Evolutionary conservation across 2,888 invertebrate genomes (phyloP), one percentile per base, ranked within the genome.

Genomic region (Drosophila mayaguana): DNA sequence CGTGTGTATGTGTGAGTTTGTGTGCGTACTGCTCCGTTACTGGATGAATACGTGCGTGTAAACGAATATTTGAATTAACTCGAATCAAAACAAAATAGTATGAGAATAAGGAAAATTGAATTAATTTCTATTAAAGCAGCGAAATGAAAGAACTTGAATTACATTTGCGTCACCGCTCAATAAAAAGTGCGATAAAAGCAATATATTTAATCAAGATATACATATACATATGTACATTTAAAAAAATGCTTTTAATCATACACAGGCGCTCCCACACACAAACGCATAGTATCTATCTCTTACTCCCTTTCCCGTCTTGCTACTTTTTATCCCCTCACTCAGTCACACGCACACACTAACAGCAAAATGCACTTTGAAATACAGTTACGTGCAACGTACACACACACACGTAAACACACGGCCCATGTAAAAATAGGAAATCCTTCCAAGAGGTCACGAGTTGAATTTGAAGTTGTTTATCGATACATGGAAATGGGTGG

Each of bases 381-480:
- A 85, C 80, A 85, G 83, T 83, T 80, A 82, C 83, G 80, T 74
- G 78, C 82, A 73, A 34, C 34, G 12, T 12, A 36, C 36, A 36
- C 67, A 72, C 66, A 16, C 65, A 71, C 64, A n/a, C 66, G 55
- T 51, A 53, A 9, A 57, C 46, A 67, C 54, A 71, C 68, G 57
- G 51, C 53, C 64, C 78, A 74, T 85, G 63, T 84, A 87, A 78
- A 87, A 84, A 87, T 84, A 86, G 83, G 79, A 81, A 83, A 86
- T 86, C 75, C 82, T 77, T 85, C 75, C 71, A 80, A 84, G 84
- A 84, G 87, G 84, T 84, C 84, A 84, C 84, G 84, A 84, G 84
- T 84, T 80, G 80, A 75, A 79, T 64, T 72, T 72, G 67, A 72
- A 79, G 79, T 79, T 79, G 73, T 66, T 77, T 77, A 73, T 77